Base-by-base conservation (phyloP, 2,888 invertebrate genomes). In the Stramonita haemastoma region DNA sequence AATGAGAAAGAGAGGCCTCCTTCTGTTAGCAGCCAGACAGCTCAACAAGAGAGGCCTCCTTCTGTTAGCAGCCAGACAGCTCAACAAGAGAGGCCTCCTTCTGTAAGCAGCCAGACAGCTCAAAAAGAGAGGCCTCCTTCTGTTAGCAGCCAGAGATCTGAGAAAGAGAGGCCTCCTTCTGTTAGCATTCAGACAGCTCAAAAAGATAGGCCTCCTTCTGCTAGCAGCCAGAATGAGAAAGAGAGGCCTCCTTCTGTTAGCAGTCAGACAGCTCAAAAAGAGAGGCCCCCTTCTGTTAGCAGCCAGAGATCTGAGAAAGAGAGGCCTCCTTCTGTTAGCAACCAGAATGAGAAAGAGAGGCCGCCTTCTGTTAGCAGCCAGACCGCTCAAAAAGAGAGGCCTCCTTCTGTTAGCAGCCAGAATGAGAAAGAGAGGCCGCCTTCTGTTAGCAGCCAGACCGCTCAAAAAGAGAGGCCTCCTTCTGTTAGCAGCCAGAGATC, bases 111-210 rank as follows among this genome's bases (percentile, higher is more conserved):
- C 8, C 83, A 83, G 5, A 29, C 0, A 26, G 15, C 26, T 83
- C 22, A 83, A 26, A 83, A 83, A 46, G 83, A 83, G 46, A 46
- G 83, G 26, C 46, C 46, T 8, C 83, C 46, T 83, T 83, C 83
- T 83, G 83, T 83, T 83, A 56, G 46, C 19, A 86, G 60, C n/a
- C 60, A 77, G 57, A 57, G 77, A 79, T 83, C 57, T 85, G 86
- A 86, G 6, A 79, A 32, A 87, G 87, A 89, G 79, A 29, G n/a
- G 77, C 57, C 79, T 34, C 57, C 86, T 60, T 86, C 86, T 57
- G 89, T 56, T 32, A 60, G 60, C 32, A 85, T 17, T 19, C 84
- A 84, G 56, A 26, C 1, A n/a, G 6, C n/a, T 84, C 56, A 84
- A n/a, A 84, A 56, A 34, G 56, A 84, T n/a, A 46, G 84, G 46